Base-by-base conservation (phyloP, 2,888 invertebrate genomes). In the Acrobasis suavella region DNA sequence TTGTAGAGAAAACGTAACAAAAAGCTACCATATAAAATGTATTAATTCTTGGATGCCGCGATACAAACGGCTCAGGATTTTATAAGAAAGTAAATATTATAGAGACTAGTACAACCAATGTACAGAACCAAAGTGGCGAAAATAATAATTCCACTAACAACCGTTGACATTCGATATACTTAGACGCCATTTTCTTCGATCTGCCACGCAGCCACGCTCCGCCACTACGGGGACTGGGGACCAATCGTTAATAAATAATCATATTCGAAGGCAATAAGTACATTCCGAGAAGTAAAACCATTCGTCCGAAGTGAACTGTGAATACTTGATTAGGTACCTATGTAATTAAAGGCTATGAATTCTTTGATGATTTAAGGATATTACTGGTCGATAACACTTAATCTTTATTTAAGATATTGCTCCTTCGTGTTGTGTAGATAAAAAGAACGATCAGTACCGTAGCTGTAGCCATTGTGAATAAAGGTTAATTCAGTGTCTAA, bases 61-160 rank as follows among this genome's bases (percentile, higher is more conserved):
- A 42, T 42, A 3, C 10, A 42, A 42, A 42, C 14, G 12, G 14
- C 6, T 14, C 5, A 3, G 12, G 14, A 12, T 46, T 46, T 46
- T 46, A 14, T 7, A 1, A 46, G n/a, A 46, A 14, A 46, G 46
- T 46, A 12, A 46, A n/a, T 46, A 42, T 42, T 12, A 3, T 10
- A 42, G 14, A 42, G 42, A 14, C 12, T 12, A 42, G 12, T 12
- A 42, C 42, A 42, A 54, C 2, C 5, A 22, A 54, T 37, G 54
- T 54, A 54, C 54, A 54, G 15, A 15, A 37, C 5, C 17, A 39
- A 39, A 16, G 46, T 56, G 56, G 42, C 42, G 42, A 38, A 56
- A 56, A 42, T 56, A 56, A 56, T 56, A 17, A 42, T 46, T 56
- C 16, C 10, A 10, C 17, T 56, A 56, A 56, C 42, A 15, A 56